Conservation (phyloP, 1,140 invertebrate species). For the Caerostris darwini region DNA sequence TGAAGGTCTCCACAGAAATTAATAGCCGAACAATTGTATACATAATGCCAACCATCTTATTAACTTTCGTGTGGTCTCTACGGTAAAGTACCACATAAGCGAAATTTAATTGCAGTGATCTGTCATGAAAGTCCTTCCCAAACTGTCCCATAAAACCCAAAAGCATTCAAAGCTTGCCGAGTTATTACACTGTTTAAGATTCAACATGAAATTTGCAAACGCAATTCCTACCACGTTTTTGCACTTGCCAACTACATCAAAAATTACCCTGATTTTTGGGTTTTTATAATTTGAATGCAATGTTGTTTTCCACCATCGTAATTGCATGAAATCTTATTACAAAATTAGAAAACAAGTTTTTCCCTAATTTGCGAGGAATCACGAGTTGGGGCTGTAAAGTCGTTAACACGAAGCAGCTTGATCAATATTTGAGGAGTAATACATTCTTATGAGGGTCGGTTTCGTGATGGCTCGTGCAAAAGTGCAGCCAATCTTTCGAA, state of each 20-base stretch:
- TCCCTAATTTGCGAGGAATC: constrained; percentile 12
- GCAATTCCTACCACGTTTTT: background rate
- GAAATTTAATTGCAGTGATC: no score
- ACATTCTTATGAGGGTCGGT: background rate
- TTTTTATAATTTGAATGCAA: no score
- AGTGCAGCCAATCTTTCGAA: background rate
- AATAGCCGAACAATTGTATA: no score
- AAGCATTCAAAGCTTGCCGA: background rate
- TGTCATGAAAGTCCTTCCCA: no score
- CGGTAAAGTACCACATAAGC: no score
- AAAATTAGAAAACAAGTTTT: background rate
- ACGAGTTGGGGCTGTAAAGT: background rate
- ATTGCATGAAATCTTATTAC: background rate
- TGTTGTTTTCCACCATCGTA: background rate
- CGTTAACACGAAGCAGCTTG: background rate
- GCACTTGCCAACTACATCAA: background rate
- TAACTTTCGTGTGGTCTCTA: no score
- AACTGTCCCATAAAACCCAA: background rate
- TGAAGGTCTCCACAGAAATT: no score
- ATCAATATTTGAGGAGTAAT: constrained; percentile 40
- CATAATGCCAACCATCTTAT: no score
- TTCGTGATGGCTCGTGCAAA: background rate
- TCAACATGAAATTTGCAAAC: background rate
- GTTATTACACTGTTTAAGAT: background rate
- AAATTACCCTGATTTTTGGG: background rate